Evolutionary conservation across 2,888 invertebrate genomes (phyloP).

Genomic region (Calliopum simillimum): DNA sequence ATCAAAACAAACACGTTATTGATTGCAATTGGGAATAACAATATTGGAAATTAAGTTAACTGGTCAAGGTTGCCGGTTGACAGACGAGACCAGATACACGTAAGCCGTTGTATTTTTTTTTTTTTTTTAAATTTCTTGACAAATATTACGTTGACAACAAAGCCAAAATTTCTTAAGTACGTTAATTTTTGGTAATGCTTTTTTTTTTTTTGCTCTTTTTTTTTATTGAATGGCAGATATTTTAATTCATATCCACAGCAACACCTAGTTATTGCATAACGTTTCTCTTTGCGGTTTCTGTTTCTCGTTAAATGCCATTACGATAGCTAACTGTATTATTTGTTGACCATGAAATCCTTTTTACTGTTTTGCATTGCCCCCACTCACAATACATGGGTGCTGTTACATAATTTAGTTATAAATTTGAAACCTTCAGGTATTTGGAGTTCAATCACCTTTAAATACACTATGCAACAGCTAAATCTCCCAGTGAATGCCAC

Average conservation of each 20-base stretch:
- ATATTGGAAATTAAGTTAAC: conserved; percentile 7
- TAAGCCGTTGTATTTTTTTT: background rate
- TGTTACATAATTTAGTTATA: too few species aligned
- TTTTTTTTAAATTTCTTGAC: background rate
- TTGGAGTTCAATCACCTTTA: too few species aligned
- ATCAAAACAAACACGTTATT: background rate
- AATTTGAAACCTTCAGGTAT: too few species aligned
- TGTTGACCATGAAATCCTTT: conserved; percentile 2
- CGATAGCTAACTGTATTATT: background rate
- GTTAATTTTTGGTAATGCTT: background rate
- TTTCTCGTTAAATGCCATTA: background rate
- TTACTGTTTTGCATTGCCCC: background rate
- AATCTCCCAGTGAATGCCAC: too few species aligned
- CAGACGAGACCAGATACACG: background rate
- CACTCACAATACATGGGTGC: too few species aligned
- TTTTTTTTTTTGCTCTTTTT: background rate
- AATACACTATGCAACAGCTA: too few species aligned
- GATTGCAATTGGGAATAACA: background rate
- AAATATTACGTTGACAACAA: background rate
- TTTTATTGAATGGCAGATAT: background rate
- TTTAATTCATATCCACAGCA: background rate
- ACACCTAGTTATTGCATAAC: background rate
- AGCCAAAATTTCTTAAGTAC: background rate
- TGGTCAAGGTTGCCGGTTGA: conserved; percentile 25
- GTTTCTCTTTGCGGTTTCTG: background rate